Base-by-base conservation (phyloP, 92 coral and sea anemone genomes). In the Epizoanthus stellaris region DNA sequence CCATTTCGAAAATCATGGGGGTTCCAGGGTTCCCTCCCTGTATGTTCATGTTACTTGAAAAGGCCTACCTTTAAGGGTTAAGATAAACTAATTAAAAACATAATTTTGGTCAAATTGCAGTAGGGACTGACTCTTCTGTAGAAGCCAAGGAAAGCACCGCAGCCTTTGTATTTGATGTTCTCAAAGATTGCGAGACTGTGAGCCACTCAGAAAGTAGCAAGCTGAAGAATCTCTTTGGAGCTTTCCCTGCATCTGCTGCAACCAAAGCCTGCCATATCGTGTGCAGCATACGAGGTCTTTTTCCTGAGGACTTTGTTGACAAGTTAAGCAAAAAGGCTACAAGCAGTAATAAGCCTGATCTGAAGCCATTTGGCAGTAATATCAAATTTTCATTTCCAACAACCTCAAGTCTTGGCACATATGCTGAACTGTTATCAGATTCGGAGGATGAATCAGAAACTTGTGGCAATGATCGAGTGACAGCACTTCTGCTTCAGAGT, bases 101-200 rank as follows among this genome's bases (percentile, higher is more conserved):
- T 45, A 6, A 47, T 63, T 65, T 39, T 25, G 34, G 40, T 73
- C 1, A 8, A 77, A 34, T 81, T 73, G 5, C 88, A 94, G 99
- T 88, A 89, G 98, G 99, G 54, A 75, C 77, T 54, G 97, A 95
- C 67, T 86, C 93, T 19, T 85, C 95, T 59, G 81, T 90, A 38
- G 99, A 95, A 63, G 95, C 90, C 21, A 88, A 89, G 54, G 94
- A 97, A 65, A 88, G 88, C 76, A 93, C 95, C 6, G 90, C 99
- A 38, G 93, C 95, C 45, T 95, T 91, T 71, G 69, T 97, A 38
- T 97, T 97, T 85, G 82, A 82, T 59, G 75, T 90, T 15, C 86
- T 97, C 36, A 93, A 91, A 66, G 92, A 93, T 45, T 86, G 87
- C 56, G 92, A 62, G 45, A 82, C 82, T 58, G 80, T 97, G 15